Percentiles rank a stretch among this genome's conserved stretches.
Conservation (phyloP, 2,888 invertebrate genomes). For the Eurytoma californica region DNA sequence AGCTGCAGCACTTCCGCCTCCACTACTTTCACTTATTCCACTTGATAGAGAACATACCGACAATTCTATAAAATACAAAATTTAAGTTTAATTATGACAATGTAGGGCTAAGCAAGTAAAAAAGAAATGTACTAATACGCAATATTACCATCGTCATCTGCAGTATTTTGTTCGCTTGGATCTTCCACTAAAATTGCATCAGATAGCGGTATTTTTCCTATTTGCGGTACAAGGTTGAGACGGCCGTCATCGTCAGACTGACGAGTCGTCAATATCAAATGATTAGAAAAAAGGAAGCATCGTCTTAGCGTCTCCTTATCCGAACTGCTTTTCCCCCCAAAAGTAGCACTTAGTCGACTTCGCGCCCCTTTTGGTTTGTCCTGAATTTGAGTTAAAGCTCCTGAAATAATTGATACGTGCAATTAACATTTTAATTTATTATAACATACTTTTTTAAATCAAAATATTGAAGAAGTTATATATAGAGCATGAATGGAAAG, state of each 20-base stretch:
- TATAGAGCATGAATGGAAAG: background rate
- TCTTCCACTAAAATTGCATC: slow-evolving; percentile 92
- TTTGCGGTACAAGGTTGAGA: slow-evolving; percentile 88
- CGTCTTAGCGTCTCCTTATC: slow-evolving; percentile 86
- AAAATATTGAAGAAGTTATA: background rate
- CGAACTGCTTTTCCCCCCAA: slow-evolving; percentile 75
- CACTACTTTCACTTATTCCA: slow-evolving; percentile 75
- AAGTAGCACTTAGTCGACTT: slow-evolving; percentile 78
- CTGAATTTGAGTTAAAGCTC: slow-evolving; percentile 85
- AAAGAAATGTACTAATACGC: background rate
- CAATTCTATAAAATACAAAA: slow-evolving; percentile 69
- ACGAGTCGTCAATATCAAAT: slow-evolving; percentile 89
- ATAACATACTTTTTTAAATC: background rate
- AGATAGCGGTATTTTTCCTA: slow-evolving; percentile 88
- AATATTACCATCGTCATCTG: slow-evolving; percentile 82
- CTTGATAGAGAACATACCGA: slow-evolving; percentile 79
- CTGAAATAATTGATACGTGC: slow-evolving; percentile 74
- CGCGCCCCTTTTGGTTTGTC: slow-evolving; percentile 78
- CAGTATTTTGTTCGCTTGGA: slow-evolving; percentile 81
- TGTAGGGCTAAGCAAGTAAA: background rate
- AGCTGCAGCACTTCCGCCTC: slow-evolving; percentile 63
- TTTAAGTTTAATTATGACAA: background rate
- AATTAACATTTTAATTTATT: background rate
- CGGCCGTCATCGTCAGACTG: slow-evolving; percentile 85
- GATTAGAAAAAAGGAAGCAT: slow-evolving; percentile 94